These are phyloP conservation scores for Nycteola revayana DNA, from an alignment of 2,888 invertebrate species.

Conservation along the genomic window DNA sequence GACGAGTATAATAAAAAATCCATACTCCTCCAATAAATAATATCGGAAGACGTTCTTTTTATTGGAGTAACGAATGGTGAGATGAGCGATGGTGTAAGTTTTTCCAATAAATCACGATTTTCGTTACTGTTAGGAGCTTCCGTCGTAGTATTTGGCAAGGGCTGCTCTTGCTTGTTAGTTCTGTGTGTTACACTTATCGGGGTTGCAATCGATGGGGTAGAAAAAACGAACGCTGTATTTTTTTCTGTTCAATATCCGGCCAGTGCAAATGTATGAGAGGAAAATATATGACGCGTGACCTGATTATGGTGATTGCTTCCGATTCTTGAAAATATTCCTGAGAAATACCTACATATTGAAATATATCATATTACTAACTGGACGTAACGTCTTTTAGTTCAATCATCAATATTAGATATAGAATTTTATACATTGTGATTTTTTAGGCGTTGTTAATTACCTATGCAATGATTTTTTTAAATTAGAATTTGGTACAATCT, in stretches of 20 bases:
- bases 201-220: constrained; percentile 54
- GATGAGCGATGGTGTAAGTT: constrained; percentile 79
- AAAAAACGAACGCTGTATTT: constrained; percentile 34
- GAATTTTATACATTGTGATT: too few species aligned
- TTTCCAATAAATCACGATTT: constrained; percentile 74
- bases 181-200: constrained; percentile 58
- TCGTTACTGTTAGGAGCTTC: constrained; percentile 61
- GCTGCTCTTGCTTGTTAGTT: constrained; percentile 61
- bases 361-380: too few species aligned
- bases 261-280: not conserved
- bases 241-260: constrained; percentile 1
- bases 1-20: constrained; percentile 70
- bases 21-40: constrained; percentile 73
- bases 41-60: constrained; percentile 77
- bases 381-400: too few species aligned
- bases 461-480: too few species aligned
- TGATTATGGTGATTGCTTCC: constrained; percentile 6
- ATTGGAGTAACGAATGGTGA: constrained; percentile 80
- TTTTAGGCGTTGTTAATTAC: too few species aligned
- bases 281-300: not conserved
- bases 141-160: constrained; percentile 65
- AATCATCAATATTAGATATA: too few species aligned
- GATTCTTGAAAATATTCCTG: constrained; percentile 4
- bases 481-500: too few species aligned
- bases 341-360: too few species aligned